A percentile compares a stretch with the other conserved stretches of the same genome.
These are phyloP conservation scores for Cheilosia vulpina DNA, from an alignment of 2,888 invertebrate species.

Conservation along the genomic window DNA sequence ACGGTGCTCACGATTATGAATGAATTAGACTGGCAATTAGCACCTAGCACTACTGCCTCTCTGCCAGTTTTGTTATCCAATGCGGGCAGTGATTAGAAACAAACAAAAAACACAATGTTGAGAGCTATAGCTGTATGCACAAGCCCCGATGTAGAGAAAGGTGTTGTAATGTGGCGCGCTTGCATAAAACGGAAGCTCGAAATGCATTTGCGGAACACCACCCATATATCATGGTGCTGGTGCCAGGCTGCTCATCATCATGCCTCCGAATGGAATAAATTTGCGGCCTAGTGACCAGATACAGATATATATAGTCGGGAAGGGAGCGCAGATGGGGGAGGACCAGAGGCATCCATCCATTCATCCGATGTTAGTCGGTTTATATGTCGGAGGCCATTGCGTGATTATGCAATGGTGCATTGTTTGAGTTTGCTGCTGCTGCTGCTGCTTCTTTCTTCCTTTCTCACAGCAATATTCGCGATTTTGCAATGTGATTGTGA, in stretches of 20 bases:
- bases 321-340: conserved; percentile 12
- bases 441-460: conserved; percentile 10
- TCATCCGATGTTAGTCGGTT: conserved; percentile 74
- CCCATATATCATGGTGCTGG: conserved; percentile 61
- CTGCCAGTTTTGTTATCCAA: conserved; percentile 61
- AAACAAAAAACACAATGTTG: conserved; percentile 31
- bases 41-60: conserved; percentile 55
- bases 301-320: conserved; percentile 32
- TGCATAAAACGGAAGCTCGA: conserved; percentile 72
- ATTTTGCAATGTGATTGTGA: conserved; percentile 66
- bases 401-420: conserved; percentile 75
- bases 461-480: conserved; percentile 51
- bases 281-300: conserved; percentile 75
- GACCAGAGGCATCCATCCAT: conserved; percentile 64
- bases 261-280: conserved; percentile 61
- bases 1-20: conserved; percentile 66
- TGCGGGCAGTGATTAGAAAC: conserved; percentile 70
- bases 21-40: conserved; percentile 74
- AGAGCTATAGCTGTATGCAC: not conserved
- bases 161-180: conserved; percentile 54
- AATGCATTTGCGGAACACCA: conserved; percentile 72
- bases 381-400: conserved; percentile 75
- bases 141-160: not conserved
- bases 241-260: conserved; percentile 50
- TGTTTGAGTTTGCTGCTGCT: conserved; percentile 47